Evolutionary conservation across 2,113 vertebrate genomes (phyloP).

Genomic region (Petromus typicus): DNA sequence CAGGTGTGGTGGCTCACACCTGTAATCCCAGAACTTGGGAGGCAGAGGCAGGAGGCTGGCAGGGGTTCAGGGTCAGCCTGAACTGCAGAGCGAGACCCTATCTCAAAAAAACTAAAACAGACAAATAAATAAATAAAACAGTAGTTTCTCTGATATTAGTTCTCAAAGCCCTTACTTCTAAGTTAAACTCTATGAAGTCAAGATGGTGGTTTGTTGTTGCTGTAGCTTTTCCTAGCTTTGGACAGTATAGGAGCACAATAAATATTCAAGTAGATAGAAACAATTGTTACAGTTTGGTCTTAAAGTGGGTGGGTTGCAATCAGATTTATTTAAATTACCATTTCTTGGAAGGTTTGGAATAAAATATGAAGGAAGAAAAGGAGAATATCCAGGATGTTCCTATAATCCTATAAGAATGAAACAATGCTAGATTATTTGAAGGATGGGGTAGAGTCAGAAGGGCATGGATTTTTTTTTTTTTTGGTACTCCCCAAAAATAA

Average conservation of each 20-base stretch:
- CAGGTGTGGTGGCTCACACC: no score
- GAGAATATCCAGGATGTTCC: neutral
- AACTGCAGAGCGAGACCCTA: no score
- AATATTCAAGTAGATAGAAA: neutral
- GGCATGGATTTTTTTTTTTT: neutral
- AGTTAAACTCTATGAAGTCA: neutral
- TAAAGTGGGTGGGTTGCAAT: neutral
- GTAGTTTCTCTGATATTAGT: neutral
- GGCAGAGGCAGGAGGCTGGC: no score
- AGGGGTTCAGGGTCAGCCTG: no score
- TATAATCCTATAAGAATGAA: neutral
- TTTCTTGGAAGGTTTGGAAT: neutral
- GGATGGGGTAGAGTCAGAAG: neutral
- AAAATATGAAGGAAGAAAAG: neutral
- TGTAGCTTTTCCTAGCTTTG: neutral
- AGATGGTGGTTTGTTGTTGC: neutral
- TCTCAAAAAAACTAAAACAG: no score
- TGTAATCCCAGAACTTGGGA: no score
- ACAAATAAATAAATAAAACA: no score
- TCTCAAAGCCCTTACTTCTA: neutral
- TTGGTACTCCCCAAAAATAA: neutral
- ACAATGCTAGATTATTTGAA: neutral
- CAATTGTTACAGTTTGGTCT: neutral
- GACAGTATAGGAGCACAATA: neutral
- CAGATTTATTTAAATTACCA: neutral